Base-by-base conservation (phyloP, 2,113 vertebrate species). In the Clupea harengus region DNA sequence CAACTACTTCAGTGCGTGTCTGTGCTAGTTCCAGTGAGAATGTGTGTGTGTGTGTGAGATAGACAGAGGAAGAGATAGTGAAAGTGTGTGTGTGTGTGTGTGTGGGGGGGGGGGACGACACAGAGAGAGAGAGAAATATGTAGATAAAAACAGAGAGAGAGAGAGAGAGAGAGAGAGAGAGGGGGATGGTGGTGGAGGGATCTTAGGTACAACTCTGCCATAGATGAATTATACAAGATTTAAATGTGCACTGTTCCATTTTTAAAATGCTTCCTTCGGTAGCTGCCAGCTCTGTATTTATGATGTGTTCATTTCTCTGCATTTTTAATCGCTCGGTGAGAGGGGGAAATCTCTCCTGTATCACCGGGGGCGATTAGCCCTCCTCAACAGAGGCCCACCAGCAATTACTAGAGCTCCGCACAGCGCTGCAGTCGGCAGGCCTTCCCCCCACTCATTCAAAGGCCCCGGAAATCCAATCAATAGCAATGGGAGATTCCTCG, bases 291-390 rank as follows among this genome's bases (percentile, higher is more conserved):
- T 84, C 3, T 75, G 85, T 91, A 90, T 85, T 89, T 88, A 87
- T 89, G 82, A 90, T 86, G 75, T 83, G 82, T 89, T 92, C 13
- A 84, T 89, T 88, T 82, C 81, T 83, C 86, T 86, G 75, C 67
- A 87, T 89, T 88, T 85, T 88, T 87, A 90, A 92, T 89, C 82
- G 88, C 52, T 4, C 85, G 83, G 17, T 4, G 3, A 85, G 3
- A 85, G 85, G 88, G 81, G 84, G n/a, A 87, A 85, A 57, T 25
- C 44, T 54, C 86, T 45, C 15, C 80, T 54, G 81, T 85, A 78
- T 75, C 45, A 54, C 44, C 83, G 85, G 81, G 52, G 9, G 67
- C 81, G 50, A 84, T 88, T 88, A 87, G 85, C 85, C 82, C 28
- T 46, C 82, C 45, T 80, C 47, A 11, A 13, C 52, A 57, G 15